Evolutionary conservation across 2,888 invertebrate genomes (phyloP).

Genomic region (Tyria jacobaeae): DNA sequence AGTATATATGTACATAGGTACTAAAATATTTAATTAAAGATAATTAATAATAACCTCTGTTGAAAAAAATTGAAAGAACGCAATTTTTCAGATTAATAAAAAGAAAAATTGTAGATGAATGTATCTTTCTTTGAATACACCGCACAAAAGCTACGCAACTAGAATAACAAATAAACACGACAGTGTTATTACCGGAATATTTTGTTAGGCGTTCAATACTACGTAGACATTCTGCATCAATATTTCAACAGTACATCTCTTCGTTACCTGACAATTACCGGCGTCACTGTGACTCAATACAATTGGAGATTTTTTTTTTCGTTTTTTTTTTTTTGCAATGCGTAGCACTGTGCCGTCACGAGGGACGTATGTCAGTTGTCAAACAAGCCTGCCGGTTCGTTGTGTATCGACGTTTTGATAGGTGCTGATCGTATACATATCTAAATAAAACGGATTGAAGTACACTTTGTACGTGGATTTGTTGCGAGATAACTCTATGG

Average conservation of each 20-base stretch:
- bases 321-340: constrained; percentile 42
- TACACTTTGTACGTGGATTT: constrained; percentile 38
- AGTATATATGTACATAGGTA: no score
- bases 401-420: constrained; percentile 43
- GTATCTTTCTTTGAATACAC: background rate
- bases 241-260: constrained; percentile 40
- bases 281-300: constrained; percentile 36
- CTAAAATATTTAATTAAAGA: no score
- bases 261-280: constrained; percentile 54
- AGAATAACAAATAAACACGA: background rate
- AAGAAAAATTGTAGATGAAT: no score
- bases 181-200: constrained; percentile 33
- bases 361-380: constrained; percentile 44
- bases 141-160: background rate
- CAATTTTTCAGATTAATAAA: no score
- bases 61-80: no score
- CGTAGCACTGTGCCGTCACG: constrained; percentile 34
- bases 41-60: no score
- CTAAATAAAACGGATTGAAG: constrained; percentile 51
- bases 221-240: constrained; percentile 29
- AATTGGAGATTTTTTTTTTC: constrained; percentile 33
- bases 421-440: constrained; percentile 40
- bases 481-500: constrained; percentile 29
- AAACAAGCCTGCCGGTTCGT: constrained; percentile 34
- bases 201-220: constrained; percentile 20